Conservation (phyloP, 2,888 invertebrate genomes). For the Drosophila melanosoma region DNA sequence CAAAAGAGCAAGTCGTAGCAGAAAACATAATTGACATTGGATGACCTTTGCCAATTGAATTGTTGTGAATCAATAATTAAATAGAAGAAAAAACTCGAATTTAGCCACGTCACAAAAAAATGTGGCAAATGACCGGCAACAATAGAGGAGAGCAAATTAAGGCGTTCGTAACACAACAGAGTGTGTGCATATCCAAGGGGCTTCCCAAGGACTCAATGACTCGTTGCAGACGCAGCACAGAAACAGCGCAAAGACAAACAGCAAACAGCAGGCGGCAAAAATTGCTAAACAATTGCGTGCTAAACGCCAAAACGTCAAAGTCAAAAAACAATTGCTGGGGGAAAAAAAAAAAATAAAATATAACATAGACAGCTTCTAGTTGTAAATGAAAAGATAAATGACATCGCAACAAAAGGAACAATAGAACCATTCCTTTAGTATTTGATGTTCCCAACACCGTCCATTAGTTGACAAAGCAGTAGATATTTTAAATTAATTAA, state of each 20-base stretch:
- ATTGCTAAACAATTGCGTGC: conserved; percentile 81
- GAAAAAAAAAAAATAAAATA: conserved; percentile 27
- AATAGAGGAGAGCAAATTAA: conserved; percentile 54
- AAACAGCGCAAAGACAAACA: conserved; percentile 37
- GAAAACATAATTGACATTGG: conserved; percentile 68
- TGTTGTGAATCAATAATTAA: conserved; percentile 78
- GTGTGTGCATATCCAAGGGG: conserved; percentile 58
- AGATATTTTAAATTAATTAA: conserved; percentile 69
- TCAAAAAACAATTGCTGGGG: conserved; percentile 37
- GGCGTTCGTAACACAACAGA: conserved; percentile 56
- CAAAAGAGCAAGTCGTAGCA: conserved; percentile 40
- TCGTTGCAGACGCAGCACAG: conserved; percentile 56
- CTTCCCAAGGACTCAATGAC: conserved; percentile 37
- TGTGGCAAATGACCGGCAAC: conserved; percentile 61
- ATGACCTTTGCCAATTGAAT: conserved; percentile 69
- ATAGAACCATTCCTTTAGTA: conserved; percentile 34
- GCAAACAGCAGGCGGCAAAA: conserved; percentile 53
- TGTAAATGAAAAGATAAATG: conserved; percentile 73
- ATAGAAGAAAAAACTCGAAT: conserved; percentile 44
- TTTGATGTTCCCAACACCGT: conserved; percentile 34
- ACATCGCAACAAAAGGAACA: conserved; percentile 34
- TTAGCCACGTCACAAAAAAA: conserved; percentile 32
- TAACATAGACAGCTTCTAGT: conserved; percentile 42
- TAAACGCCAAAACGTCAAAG: conserved; percentile 75
- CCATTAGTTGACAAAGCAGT: conserved; percentile 50